phyloP scores from a whole-genome alignment of 2,113 vertebrate genomes.

The Xyrauchen texanus region DNA sequence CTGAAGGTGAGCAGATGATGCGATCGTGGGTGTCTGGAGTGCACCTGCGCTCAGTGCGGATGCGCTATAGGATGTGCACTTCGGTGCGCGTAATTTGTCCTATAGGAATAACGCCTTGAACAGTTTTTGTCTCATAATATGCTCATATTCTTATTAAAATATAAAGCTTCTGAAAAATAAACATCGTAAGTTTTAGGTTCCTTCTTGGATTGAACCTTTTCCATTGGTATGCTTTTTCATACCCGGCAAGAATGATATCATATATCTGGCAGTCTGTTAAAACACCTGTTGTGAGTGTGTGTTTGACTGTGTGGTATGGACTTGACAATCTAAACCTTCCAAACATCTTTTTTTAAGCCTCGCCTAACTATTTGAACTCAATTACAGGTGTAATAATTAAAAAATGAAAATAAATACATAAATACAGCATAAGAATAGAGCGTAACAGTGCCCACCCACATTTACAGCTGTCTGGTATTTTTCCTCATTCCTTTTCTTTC shows the following conservation, averaged over 20 bases:
- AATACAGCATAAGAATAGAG: too few relatives aligned
- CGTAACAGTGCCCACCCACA: too few relatives aligned
- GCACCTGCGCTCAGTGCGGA: conserved; percentile 65
- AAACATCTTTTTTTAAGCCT: too few relatives aligned
- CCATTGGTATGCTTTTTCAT: too few relatives aligned
- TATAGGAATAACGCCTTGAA: neutral
- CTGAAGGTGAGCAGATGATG: conserved; percentile 87
- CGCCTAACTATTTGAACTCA: too few relatives aligned
- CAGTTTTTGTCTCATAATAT: neutral
- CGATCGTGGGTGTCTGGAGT: conserved; percentile 67
- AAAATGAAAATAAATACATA: too few relatives aligned
- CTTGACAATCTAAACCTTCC: neutral
- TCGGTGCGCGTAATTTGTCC: neutral
- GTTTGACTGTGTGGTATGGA: neutral
- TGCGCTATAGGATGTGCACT: conserved; percentile 21
- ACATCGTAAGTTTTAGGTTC: neutral
- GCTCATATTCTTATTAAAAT: neutral
- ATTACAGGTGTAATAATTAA: too few relatives aligned
- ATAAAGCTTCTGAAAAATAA: neutral
- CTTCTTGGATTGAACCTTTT: neutral
- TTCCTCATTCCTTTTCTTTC: too few relatives aligned
- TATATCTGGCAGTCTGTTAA: too few relatives aligned
- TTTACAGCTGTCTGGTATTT: too few relatives aligned
- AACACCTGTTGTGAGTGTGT: conserved; percentile 10
- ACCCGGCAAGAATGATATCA: too few relatives aligned